Conservation (phyloP, 1,140 invertebrate genomes). For the Aporrectodea caliginosa region DNA sequence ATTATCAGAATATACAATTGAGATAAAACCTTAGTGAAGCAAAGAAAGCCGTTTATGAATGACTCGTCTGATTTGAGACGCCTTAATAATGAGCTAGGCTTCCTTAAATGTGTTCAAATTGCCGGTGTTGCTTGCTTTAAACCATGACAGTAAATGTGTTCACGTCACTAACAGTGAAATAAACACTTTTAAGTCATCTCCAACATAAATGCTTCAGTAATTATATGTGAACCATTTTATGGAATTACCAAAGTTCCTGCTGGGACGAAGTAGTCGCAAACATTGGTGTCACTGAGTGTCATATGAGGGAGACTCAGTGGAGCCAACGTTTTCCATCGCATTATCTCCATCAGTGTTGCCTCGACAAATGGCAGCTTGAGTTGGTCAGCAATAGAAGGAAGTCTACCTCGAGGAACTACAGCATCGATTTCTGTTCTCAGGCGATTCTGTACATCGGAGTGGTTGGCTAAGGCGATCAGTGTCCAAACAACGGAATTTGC, state of each 20-base stretch:
- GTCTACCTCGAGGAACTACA: slow-evolving; percentile 40
- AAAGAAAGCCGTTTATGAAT: no score
- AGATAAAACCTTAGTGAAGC: no score
- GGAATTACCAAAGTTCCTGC: slow-evolving; percentile 47
- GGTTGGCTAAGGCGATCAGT: slow-evolving; percentile 42
- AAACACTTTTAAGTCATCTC: no score
- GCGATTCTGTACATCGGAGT: slow-evolving; percentile 52
- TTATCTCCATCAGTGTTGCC: slow-evolving; percentile 43
- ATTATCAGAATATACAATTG: no score
- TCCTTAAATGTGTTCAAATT: no score
- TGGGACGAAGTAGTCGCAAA: slow-evolving; percentile 49
- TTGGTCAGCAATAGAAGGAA: slow-evolving; percentile 37
- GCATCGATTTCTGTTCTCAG: slow-evolving; percentile 47
- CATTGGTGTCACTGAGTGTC: slow-evolving; percentile 37
- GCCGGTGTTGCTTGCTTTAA: no score
- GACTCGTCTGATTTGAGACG: no score
- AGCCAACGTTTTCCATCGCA: slow-evolving; percentile 41
- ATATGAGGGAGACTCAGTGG: slow-evolving; percentile 50
- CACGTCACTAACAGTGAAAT: no score
- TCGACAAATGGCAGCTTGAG: slow-evolving; percentile 41
- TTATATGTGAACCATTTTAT: no score
- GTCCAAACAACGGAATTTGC: slow-evolving; percentile 49
- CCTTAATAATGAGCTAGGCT: no score
- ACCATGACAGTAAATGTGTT: no score
- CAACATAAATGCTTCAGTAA: no score